Evolutionary conservation across 1,140 invertebrate species (phyloP), one percentile per base, ranked within the genome.

Genomic region (Liolophura sinensis): DNA sequence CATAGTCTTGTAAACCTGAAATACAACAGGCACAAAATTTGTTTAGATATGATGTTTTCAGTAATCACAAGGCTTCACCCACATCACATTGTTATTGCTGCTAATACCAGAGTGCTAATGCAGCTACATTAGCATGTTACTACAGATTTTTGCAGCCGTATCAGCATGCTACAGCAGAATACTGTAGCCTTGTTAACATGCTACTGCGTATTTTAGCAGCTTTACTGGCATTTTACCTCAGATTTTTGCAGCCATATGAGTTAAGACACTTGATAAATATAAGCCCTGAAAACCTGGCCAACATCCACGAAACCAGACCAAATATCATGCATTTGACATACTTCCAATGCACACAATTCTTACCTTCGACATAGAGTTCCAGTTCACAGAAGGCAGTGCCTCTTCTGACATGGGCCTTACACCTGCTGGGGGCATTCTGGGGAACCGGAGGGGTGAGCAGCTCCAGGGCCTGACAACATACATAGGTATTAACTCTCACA

Each of bases 371-470:
- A 58, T 89, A 86, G 74, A 91, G 86, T 20, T 91, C 90, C 22
- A 93, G 81, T 68, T 90, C 87, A 70, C 89, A 90, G 27, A 93
- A 88, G 0, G 90, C 91, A 11, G 89, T 89, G 3, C 91, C 92
- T 52, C 91, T 85, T 54, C 91, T 84, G 25, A 89, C 88, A 46
- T 92, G 88, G 76, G 91, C 92, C 68, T 89, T 88, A 7, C 89
- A 88, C 60, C 92, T 85, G 72, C 89, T 89, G 40, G 83, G 81
- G n/a, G 88, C 87, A 85, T 94, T 94, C 27, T 87, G 86, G 60
- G 88, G 86, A 60, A 91, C 91, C 65, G 88, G 84, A 25, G 92
- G 92, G 67, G 86, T 87, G 78, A 93, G 84, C 52, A 93, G 80
- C 60, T 93, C 90, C 57, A 93, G 78, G 9, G 91, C 92, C 80